Base-by-base conservation (phyloP, 2,113 vertebrate species). In the Benthochromis sp. region DNA sequence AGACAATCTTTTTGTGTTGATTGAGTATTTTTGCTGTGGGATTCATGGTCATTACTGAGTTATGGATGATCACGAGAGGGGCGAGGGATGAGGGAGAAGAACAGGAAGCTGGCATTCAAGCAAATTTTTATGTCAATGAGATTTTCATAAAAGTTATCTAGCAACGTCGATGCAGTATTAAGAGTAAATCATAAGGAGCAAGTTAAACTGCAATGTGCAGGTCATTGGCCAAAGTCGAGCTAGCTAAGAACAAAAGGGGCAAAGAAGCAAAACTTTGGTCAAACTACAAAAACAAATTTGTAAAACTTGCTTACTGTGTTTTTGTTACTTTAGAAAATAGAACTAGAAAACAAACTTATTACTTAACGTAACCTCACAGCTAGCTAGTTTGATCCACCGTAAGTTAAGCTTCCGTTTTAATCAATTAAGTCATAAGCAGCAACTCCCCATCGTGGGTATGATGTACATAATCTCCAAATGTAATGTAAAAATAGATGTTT, bases 1-100 rank as follows among this genome's bases (percentile, higher is more conserved):
- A 71, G 66, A 61, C 19, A 29, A 86, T 84, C 53, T 45, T 80
- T 61, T 86, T 76, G 83, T 86, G 84, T 57, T 19, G 84, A 57
- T 57, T 57, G 81, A 85, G 71, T 85, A 84, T 27, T 89, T 73
- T 50, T 88, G 47, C 79, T 61, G 2, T 9, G 38, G 27, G 34
- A 88, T 83, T 84, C 54, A 38, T 24, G 84, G 80, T 78, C 85
- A 86, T 92, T 89, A 88, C 87, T 12, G 71, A 83, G 69, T 34
- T 63, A 43, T 14, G 85, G 81, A 86, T 29, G 27, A 69, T 66
- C 81, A 81, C 4, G 7, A 19, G 78, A 73, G 21, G 53, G 66
- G 21, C 7, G 7, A 66, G 4, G 80, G 36, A 84, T 7, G 50
- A n/a, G 57, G 79, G 34, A 76, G 59, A 24, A 38, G 43, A 50